Base-by-base conservation (phyloP, 2,797 vertebrate species). In the Syngnathus rostellatus region DNA sequence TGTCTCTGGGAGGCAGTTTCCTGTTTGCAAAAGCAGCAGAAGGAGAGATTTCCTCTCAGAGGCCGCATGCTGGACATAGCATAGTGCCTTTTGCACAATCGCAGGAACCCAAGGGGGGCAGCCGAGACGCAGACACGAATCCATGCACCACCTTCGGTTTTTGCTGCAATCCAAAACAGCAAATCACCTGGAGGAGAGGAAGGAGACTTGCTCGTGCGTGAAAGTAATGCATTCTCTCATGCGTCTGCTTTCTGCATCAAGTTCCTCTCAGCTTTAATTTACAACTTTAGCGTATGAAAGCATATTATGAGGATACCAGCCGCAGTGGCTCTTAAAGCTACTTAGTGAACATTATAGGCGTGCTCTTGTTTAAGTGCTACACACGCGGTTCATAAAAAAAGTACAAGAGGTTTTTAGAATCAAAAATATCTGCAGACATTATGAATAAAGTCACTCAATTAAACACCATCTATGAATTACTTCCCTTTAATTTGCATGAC, bases 41-140 rank as follows among this genome's bases (percentile, higher is more conserved):
- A 89, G 83, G 83, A 83, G 85, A 85, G 82, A 90, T 85, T 92
- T 92, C 90, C 91, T 91, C 77, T 67, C 76, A 85, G 82, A 54
- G 68, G 76, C 85, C 72, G 85, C 82, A 83, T 62, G 71, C 79
- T 81, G 87, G 84, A 92, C 90, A 88, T 72, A 70, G 80, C 88
- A 89, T 91, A 87, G 90, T 76, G 83, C 75, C 69, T 83, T 31
- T 81, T 69, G 69, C 83, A 92, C 90, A 92, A 92, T 90, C 83
- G 78, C 90, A 93, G 90, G 91, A 92, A 92, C 90, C 82, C 83
- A 68, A 31, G 31, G 78, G 80, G 88, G 87, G 85, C 78, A 85
- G 85, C 76, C 69, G 67, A 66, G 81, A 72, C 70, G 17, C 63
- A 65, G 31, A 75, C 7, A 45, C 66, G 63, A 59, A 71, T 10